Evolutionary conservation across 2,113 vertebrate species (phyloP).

Genomic region (Oryzias woworae): DNA sequence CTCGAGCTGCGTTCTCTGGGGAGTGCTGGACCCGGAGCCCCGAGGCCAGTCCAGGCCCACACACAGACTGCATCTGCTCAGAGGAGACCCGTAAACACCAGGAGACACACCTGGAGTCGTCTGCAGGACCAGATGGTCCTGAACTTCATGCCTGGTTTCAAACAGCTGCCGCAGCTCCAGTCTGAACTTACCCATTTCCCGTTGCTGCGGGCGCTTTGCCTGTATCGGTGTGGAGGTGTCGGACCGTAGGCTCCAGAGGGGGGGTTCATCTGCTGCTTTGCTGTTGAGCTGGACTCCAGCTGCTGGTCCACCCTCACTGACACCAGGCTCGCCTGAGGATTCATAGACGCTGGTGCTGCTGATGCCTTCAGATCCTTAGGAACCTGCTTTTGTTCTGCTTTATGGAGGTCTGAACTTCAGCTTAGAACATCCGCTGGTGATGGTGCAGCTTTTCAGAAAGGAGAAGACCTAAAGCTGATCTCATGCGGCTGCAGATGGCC

Average conservation of each 20-base stretch:
- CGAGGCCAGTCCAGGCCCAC: slow-evolving; percentile 30
- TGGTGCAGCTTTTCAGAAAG: no score
- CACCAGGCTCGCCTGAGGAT: slow-evolving; percentile 55
- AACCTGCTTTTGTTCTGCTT: no score
- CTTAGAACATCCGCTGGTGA: no score
- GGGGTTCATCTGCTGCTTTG: slow-evolving; percentile 38
- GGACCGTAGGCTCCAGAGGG: not conserved
- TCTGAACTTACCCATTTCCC: slow-evolving; percentile 74
- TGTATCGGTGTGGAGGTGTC: slow-evolving; percentile 12
- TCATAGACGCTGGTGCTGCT: slow-evolving; percentile 56
- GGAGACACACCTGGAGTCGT: not conserved
- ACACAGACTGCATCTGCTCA: slow-evolving; percentile 42
- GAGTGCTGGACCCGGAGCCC: slow-evolving; percentile 58
- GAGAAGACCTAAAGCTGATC: no score
- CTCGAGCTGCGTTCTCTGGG: slow-evolving; percentile 79
- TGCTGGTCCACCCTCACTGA: slow-evolving; percentile 40
- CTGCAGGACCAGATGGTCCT: not conserved
- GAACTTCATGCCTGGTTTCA: no score
- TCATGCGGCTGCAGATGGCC: no score
- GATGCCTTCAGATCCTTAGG: not conserved
- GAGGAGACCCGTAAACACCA: not conserved
- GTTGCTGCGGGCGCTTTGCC: slow-evolving; percentile 22
- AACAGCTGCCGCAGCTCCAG: no score
- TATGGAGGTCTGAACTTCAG: no score
- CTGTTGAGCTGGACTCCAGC: slow-evolving; percentile 30